These are phyloP conservation scores for Stomorhina lunata DNA, from an alignment of 2,888 invertebrate species.

Conservation along the genomic window DNA sequence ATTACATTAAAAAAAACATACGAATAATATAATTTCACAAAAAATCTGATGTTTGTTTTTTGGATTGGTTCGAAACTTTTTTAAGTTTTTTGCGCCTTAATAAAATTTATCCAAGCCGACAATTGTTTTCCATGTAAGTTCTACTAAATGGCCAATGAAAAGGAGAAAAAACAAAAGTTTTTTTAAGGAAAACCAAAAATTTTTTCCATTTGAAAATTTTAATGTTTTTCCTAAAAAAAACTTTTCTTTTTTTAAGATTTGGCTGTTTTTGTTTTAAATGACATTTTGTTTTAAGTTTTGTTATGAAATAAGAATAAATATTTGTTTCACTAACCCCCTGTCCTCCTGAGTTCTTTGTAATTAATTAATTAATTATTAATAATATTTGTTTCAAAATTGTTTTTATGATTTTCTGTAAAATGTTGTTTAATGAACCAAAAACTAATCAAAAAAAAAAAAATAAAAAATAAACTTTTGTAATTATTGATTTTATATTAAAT, in stretches of 20 bases:
- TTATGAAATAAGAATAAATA: conserved; percentile 18
- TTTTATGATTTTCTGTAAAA: conserved; percentile 38
- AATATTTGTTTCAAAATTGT: conserved; percentile 37
- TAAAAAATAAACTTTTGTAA: not conserved
- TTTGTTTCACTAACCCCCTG: conserved; percentile 46
- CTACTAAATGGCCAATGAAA: not conserved
- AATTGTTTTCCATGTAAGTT: conserved; percentile 80
- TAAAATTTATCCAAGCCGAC: conserved; percentile 78
- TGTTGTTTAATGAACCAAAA: conserved; percentile 29
- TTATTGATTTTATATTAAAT: not conserved
- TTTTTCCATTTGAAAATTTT: not conserved
- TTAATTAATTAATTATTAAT: too few species aligned
- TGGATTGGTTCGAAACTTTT: conserved; percentile 70
- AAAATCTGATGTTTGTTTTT: conserved; percentile 56
- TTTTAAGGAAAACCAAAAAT: not conserved
- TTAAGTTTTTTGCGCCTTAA: conserved; percentile 74
- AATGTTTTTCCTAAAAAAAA: conserved; percentile 11
- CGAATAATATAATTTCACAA: not conserved
- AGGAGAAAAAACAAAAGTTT: not conserved
- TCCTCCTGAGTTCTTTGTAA: conserved; percentile 25
- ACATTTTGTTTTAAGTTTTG: conserved; percentile 34
- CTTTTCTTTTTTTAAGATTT: not conserved
- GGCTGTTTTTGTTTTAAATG: conserved; percentile 31
- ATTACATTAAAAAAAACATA: conserved; percentile 33
- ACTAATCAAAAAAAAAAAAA: not conserved